Evolutionary conservation across 2,113 vertebrate genomes (phyloP).

Genomic region (Loxodonta africana): DNA sequence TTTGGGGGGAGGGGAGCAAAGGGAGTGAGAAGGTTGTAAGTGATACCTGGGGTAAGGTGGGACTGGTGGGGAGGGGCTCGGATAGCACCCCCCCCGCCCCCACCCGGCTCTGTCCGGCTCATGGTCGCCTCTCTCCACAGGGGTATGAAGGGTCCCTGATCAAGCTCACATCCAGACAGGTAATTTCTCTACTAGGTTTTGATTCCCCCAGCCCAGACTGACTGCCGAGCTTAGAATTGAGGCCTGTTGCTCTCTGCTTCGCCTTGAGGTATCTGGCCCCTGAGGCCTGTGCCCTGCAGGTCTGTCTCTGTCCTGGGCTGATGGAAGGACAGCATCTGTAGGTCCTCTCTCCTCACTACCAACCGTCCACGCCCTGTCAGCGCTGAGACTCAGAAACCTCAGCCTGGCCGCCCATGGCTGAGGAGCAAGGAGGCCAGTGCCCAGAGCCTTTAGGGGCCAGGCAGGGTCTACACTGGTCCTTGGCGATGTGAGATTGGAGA

Average conservation of each 20-base stretch:
- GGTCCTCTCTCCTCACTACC: background rate
- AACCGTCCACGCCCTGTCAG: background rate
- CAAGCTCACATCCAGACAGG: slow-evolving; percentile 99
- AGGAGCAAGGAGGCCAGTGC: background rate
- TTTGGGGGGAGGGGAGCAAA: rapidly evolving
- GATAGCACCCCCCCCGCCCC: background rate
- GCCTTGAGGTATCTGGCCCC: background rate
- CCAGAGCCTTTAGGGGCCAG: background rate
- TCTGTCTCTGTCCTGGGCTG: background rate
- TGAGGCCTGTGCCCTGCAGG: background rate
- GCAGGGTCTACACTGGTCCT: background rate
- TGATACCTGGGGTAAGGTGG: background rate
- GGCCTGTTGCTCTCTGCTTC: background rate
- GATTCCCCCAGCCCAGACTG: background rate
- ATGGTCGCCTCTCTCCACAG: slow-evolving; percentile 88
- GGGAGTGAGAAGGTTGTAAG: background rate
- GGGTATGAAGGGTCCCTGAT: slow-evolving; percentile 99
- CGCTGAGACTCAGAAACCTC: background rate
- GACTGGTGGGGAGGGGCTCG: background rate
- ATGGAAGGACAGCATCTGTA: background rate
- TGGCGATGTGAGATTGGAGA: background rate
- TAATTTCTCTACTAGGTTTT: slow-evolving; percentile 81
- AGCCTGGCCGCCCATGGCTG: background rate
- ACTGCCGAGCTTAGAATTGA: background rate
- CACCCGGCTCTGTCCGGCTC: background rate